phyloP scores from a whole-genome alignment of 2,797 vertebrate species.

The Chaetophractus vellerosus region DNA sequence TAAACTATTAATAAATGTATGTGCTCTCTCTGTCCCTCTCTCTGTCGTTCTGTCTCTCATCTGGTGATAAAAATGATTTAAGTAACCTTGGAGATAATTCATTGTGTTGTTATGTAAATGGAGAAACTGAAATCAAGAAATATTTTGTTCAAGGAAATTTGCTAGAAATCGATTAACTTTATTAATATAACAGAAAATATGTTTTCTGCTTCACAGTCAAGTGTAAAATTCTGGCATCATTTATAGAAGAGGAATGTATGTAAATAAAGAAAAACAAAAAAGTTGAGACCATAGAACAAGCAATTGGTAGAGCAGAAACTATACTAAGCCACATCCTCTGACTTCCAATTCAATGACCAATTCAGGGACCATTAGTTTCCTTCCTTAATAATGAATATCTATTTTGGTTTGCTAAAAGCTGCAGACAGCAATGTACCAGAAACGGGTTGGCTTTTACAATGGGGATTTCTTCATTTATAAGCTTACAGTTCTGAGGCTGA shows the following conservation, averaged over 20 bases:
- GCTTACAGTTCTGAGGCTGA: too few relatives aligned
- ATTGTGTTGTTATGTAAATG: background rate
- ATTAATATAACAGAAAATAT: background rate
- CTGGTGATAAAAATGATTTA: background rate
- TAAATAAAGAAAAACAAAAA: background rate
- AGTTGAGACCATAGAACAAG: background rate
- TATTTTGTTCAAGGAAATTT: conserved; percentile 44
- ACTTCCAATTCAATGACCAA: background rate
- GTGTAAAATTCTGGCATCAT: background rate
- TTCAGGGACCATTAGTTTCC: background rate
- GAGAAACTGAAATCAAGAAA: conserved; percentile 3
- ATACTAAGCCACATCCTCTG: background rate
- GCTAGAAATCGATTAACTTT: background rate
- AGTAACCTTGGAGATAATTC: background rate
- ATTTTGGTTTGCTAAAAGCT: too few relatives aligned
- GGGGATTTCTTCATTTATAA: too few relatives aligned
- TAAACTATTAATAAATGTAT: background rate
- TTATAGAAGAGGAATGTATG: background rate
- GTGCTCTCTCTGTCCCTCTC: background rate
- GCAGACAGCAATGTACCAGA: too few relatives aligned
- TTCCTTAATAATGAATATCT: background rate
- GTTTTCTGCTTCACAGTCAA: background rate
- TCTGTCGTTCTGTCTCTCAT: background rate
- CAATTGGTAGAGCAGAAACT: background rate
- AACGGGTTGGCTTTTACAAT: too few relatives aligned